Evolutionary conservation across 2,888 invertebrate species (phyloP).

Genomic region (Dermolepida albohirtum): DNA sequence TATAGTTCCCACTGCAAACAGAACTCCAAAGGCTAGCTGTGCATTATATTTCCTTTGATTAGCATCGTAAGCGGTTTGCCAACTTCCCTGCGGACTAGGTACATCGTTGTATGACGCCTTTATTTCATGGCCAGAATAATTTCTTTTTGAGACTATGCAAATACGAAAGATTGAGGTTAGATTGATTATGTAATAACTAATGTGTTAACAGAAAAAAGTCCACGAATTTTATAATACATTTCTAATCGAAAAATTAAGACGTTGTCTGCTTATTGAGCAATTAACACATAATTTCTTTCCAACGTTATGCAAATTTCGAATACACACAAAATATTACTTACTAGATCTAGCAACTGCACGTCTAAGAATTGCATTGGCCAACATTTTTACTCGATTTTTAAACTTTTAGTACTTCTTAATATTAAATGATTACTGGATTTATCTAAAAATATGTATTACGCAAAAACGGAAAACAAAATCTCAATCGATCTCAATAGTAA

Average conservation of each 20-base stretch:
- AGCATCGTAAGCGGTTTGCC: constrained; percentile 76
- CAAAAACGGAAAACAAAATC: constrained; percentile 26
- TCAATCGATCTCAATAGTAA: neutral
- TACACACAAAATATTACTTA: constrained; percentile 6
- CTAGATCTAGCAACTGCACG: constrained; percentile 20
- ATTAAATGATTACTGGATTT: neutral
- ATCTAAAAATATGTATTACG: constrained; percentile 10
- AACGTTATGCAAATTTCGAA: constrained; percentile 3
- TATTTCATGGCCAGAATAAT: constrained; percentile 38
- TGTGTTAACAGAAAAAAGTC: neutral
- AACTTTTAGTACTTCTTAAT: neutral
- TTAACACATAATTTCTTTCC: constrained; percentile 1
- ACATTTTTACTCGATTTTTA: constrained; percentile 21
- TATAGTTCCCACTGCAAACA: constrained; percentile 65
- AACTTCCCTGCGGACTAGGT: constrained; percentile 81
- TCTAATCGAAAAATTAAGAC: neutral
- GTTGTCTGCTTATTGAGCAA: neutral
- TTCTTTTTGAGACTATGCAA: constrained; percentile 42
- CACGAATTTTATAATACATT: too few species aligned
- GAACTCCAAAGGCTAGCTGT: constrained; percentile 71
- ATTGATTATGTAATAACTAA: constrained; percentile 33
- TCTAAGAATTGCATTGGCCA: constrained; percentile 16
- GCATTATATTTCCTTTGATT: constrained; percentile 78
- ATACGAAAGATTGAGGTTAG: constrained; percentile 28
- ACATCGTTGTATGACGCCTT: constrained; percentile 78